These are phyloP conservation scores for Aurelia sp. DNA, from an alignment of 30 jellyfish, hydroid and myxozoan genomes.

Conservation along the genomic window DNA sequence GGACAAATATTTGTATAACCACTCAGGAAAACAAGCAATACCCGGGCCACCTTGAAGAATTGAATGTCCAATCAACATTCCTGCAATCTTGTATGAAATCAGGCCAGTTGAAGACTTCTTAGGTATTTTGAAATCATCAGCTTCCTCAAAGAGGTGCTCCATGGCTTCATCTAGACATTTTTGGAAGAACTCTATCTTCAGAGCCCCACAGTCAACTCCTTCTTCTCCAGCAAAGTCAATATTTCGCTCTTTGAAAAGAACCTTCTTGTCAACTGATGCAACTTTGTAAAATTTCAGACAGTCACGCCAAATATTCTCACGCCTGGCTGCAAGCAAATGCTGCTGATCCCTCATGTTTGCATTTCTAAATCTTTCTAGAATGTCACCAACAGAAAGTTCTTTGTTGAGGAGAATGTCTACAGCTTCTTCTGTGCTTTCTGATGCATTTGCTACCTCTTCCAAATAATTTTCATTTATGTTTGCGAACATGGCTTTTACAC, in stretches of 20 bases:
- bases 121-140: neutral
- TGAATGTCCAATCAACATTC: neutral
- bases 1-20: neutral
- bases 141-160: neutral
- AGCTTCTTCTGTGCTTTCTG: neutral
- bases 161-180: neutral
- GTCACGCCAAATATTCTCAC: neutral
- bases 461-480: neutral
- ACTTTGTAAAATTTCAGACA: neutral
- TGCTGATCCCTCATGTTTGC: neutral
- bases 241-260: neutral
- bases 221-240: slow-evolving; percentile 1
- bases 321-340: neutral
- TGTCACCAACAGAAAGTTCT: neutral
- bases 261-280: no score
- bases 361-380: neutral
- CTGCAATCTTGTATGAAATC: neutral
- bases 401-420: neutral
- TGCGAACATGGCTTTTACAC: neutral
- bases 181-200: neutral
- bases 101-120: neutral
- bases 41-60: neutral
- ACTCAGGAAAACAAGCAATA: neutral
- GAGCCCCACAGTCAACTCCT: neutral
- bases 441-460: slow-evolving; percentile 1